Conservation (phyloP, 2,797 vertebrate genomes). For the Peromyscus eremicus region DNA sequence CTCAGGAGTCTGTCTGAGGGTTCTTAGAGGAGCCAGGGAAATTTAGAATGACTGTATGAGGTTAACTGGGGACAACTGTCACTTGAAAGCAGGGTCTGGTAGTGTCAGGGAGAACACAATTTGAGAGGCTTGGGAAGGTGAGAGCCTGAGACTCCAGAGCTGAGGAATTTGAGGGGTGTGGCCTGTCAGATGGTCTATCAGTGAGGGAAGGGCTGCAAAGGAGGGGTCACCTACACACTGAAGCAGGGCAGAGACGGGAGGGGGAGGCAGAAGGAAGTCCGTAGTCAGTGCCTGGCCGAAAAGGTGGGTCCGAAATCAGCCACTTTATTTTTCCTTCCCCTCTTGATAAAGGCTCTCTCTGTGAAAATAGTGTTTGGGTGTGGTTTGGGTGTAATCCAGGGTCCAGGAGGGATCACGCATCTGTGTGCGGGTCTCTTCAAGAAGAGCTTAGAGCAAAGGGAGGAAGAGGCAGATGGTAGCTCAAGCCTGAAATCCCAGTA, state of each 20-base stretch:
- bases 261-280: not conserved
- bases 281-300: not conserved
- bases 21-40: not conserved
- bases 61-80: not conserved
- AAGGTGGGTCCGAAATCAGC: not conserved
- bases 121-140: not conserved
- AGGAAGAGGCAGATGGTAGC: too few relatives aligned
- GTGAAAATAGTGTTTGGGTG: not conserved
- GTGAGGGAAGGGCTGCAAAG: not conserved
- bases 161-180: not conserved
- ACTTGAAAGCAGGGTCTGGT: not conserved
- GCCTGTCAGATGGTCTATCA: not conserved
- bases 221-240: not conserved
- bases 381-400: not conserved
- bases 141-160: not conserved
- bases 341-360: not conserved
- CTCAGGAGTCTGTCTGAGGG: not conserved
- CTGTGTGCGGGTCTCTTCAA: not conserved
- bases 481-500: not conserved
- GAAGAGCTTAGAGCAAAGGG: not conserved
- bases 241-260: not conserved
- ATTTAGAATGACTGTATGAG: not conserved
- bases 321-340: not conserved
- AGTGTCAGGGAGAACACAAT: not conserved
- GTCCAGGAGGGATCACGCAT: not conserved